A percentile compares a stretch with the other conserved stretches of the same genome.
Conservation (phyloP, 2,888 invertebrate genomes). For the Zele albiditarsus region DNA sequence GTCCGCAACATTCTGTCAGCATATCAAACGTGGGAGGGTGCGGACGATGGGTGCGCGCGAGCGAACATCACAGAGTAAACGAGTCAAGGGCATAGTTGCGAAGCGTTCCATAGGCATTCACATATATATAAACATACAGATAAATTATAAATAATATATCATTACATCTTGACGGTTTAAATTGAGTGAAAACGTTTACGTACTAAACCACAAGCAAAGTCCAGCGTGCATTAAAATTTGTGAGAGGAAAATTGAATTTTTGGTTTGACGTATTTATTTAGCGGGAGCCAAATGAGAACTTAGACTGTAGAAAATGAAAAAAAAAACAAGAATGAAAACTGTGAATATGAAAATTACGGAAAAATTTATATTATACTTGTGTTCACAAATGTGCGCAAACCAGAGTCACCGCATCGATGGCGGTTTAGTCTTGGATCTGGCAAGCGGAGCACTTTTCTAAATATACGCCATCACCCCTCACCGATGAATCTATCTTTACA, state of each 20-base stretch:
- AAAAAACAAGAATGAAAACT: slow-evolving; percentile 23
- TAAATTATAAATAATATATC: slow-evolving; percentile 33
- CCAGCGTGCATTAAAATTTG: slow-evolving; percentile 5
- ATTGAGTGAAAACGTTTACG: slow-evolving; percentile 28
- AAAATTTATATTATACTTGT: slow-evolving; percentile 1
- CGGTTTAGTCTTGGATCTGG: slow-evolving; percentile 64
- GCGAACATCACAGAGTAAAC: slow-evolving; percentile 26
- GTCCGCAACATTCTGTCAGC: slow-evolving; percentile 16
- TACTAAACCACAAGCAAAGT: neutral
- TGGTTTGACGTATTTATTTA: neutral
- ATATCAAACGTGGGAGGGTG: slow-evolving; percentile 11
- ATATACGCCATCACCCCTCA: slow-evolving; percentile 70
- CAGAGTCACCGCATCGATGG: slow-evolving; percentile 29
- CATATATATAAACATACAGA: neutral
- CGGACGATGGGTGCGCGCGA: slow-evolving; percentile 9
- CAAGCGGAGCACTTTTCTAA: slow-evolving; percentile 71
- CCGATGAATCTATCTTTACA: slow-evolving; percentile 72
- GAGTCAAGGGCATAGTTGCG: slow-evolving; percentile 38
- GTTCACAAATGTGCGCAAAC: slow-evolving; percentile 21
- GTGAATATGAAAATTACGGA: slow-evolving; percentile 21
- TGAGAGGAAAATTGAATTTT: slow-evolving; percentile 17
- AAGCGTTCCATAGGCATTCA: slow-evolving; percentile 38
- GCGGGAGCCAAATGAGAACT: neutral
- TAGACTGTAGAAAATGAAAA: neutral
- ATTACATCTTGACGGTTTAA: slow-evolving; percentile 27